A percentile compares a stretch with the other conserved stretches of the same genome.
Conservation (phyloP, 2,113 vertebrate genomes). For the Chaenogobius annularis region DNA sequence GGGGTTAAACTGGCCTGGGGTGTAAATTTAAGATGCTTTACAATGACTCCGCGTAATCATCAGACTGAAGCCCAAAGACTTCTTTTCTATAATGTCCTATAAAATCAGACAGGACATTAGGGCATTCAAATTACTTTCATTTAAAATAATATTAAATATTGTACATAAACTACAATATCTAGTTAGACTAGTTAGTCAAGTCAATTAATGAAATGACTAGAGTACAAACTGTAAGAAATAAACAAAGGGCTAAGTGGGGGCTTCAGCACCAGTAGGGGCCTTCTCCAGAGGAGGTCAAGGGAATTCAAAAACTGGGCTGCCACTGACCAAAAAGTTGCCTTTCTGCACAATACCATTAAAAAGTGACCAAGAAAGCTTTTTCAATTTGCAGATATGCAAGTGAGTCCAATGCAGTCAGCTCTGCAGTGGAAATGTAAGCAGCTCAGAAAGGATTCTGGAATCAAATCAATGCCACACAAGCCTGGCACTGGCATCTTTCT, state of each 20-base stretch:
- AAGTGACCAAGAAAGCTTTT: neutral
- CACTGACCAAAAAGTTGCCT: neutral
- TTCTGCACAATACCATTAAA: slow-evolving; percentile 16
- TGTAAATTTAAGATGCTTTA: slow-evolving; percentile 46
- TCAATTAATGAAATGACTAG: neutral
- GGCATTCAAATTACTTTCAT: neutral
- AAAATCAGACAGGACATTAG: slow-evolving; percentile 3
- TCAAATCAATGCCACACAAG: slow-evolving; percentile 43
- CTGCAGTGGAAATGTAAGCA: slow-evolving; percentile 52
- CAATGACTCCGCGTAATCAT: slow-evolving; percentile 22
- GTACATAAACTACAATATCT: neutral
- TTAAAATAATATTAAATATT: neutral
- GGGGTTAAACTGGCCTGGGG: slow-evolving; percentile 25
- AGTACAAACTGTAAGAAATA: neutral
- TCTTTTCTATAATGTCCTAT: slow-evolving; percentile 1
- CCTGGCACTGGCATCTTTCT: slow-evolving; percentile 47
- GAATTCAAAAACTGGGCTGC: neutral
- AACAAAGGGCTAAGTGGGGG: neutral
- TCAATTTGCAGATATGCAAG: neutral
- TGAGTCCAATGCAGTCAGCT: slow-evolving; percentile 31
- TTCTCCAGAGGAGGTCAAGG: neutral
- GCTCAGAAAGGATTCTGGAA: slow-evolving; percentile 43
- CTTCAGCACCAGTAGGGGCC: neutral
- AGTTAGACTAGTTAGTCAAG: neutral
- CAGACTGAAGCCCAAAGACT: neutral